Evolutionary conservation across 2,113 vertebrate genomes (phyloP), one percentile per base, ranked within the genome.

Genomic region (Terrapene triunguis): DNA sequence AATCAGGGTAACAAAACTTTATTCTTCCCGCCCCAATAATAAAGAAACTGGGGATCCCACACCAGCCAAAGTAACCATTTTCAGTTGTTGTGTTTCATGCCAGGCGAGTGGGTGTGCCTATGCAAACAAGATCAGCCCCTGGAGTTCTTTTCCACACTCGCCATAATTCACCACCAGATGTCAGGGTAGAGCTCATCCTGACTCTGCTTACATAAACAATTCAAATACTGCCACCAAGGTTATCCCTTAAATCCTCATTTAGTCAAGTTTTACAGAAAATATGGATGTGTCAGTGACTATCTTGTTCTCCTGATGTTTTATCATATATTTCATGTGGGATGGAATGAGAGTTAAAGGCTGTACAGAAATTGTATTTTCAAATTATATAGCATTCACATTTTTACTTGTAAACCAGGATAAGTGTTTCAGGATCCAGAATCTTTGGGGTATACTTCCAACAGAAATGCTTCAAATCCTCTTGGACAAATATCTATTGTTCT

Each of bases 321-420:
- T 89, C 65, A 89, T 53, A 29, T 85, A 93, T 51, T 51, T 92
- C 78, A 51, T 88, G 87, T 54, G 80, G 91, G 29, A 78, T 47
- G 90, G 80, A 82, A 95, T 80, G 90, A 95, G 80, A 69, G 80
- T 80, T 94, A 90, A 94, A 47, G 93, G 24, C 59, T 95, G 86
- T 94, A 48, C 95, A 84, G 51, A 93, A 90, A 54, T 16, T 92
- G 35, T 51, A 84, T 89, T 95, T 94, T 92, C 76, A 93, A 88
- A 96, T 57, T 85, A 92, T 53, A 80, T 85, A 94, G 87, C 69
- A 89, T 32, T 90, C 90, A 85, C 93, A 84, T 92, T 91, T 96
- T 94, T 90, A 97, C 59, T 80, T 53, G 74, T 25, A 95, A 88
- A 92, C 87, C 76, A 93, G 81, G 95, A 92, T 84, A 69, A 69